phyloP scores from a whole-genome alignment of 2,113 vertebrate genomes.

The Myotis yumanensis region DNA sequence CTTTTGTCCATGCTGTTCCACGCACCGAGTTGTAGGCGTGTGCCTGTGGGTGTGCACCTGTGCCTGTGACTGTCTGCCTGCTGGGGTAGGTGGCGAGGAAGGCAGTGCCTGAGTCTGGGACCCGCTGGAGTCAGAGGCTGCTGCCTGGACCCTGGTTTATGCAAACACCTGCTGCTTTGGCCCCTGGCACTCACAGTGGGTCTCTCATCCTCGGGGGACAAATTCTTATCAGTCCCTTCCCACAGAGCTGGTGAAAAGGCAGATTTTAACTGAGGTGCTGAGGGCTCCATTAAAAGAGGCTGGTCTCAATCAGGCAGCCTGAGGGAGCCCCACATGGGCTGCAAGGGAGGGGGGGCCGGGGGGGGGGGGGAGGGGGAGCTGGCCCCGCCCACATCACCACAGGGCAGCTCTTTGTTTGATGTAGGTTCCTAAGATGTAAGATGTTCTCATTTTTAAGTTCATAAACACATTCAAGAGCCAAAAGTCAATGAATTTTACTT shows the following conservation, averaged over 20 bases:
- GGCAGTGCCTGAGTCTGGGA: not conserved
- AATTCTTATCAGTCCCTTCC: not conserved
- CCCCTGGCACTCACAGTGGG: not conserved
- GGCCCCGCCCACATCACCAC: not conserved
- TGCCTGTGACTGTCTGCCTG: not conserved
- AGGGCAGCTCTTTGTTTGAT: slow-evolving; percentile 61
- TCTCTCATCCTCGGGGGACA: slow-evolving; percentile 16
- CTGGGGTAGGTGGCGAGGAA: not conserved
- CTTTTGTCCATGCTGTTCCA: too few species aligned
- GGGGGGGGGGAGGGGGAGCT: not conserved
- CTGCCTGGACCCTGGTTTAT: not conserved
- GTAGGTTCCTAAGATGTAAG: slow-evolving; percentile 60
- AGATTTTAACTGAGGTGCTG: not conserved
- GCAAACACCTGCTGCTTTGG: not conserved
- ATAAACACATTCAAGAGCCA: slow-evolving; percentile 67
- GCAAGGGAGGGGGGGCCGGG: not conserved
- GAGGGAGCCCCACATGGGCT: not conserved
- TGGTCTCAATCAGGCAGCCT: not conserved
- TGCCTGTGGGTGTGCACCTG: not conserved
- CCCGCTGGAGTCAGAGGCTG: not conserved
- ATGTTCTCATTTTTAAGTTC: slow-evolving; percentile 65
- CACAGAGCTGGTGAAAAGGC: not conserved
- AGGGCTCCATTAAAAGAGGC: not conserved
- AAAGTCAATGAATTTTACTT: slow-evolving; percentile 53
- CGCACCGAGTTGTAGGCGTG: not conserved